phyloP scores from a whole-genome alignment of 37 sponge, comb jelly and placozoan genomes.

The Halisarca cf. caerulea region DNA sequence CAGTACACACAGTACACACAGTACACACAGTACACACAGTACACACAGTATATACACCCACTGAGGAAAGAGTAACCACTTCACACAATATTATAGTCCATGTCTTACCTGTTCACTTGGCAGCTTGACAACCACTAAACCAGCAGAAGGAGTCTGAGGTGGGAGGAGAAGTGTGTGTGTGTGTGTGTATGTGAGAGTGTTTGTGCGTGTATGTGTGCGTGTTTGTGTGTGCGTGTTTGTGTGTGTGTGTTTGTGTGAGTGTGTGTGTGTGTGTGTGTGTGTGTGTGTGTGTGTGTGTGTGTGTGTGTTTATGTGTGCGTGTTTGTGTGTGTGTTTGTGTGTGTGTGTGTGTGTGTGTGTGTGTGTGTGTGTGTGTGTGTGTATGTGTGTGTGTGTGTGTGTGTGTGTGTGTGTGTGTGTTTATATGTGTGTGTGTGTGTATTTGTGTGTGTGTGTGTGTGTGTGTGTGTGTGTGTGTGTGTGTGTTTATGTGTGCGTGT shows the following conservation, averaged over 20 bases:
- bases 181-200: too few relatives aligned
- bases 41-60: background rate
- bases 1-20: too few relatives aligned
- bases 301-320: background rate
- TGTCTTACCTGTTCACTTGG: constrained; percentile 11
- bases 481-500: background rate
- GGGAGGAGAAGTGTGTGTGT: background rate
- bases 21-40: too few relatives aligned
- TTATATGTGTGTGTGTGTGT: background rate
- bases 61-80: background rate
- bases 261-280: background rate
- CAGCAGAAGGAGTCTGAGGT: background rate
- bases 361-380: background rate
- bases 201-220: background rate
- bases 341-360: background rate
- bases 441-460: background rate
- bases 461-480: background rate
- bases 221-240: background rate
- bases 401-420: background rate
- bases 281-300: background rate
- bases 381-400: background rate
- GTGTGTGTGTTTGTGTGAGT: background rate
- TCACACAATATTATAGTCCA: background rate
- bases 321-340: background rate
- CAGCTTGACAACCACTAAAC: background rate